A percentile compares a stretch with the other conserved stretches of the same genome.
Evolutionary conservation across 2,797 vertebrate species (phyloP).

Genomic region (Intellagama lesueurii): DNA sequence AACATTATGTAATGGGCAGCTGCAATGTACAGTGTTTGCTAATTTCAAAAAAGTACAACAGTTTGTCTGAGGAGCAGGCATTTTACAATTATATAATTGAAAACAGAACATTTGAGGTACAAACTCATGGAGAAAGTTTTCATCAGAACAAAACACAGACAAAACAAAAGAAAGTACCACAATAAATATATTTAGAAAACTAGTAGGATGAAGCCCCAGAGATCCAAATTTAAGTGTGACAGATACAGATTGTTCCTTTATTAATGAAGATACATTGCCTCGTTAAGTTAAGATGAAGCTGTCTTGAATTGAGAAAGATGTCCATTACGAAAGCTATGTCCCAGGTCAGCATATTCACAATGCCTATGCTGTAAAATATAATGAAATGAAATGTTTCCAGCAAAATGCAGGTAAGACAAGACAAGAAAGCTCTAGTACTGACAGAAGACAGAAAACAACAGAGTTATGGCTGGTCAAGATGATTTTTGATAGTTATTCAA

Average conservation of each 20-base stretch:
- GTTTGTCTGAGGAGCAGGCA: not conserved
- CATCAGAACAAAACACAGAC: not conserved
- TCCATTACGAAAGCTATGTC: not conserved
- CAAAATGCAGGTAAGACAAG: not conserved
- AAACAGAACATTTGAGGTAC: not conserved
- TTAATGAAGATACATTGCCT: constrained; percentile 29
- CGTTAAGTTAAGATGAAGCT: constrained; percentile 19
- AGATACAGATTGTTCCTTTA: constrained; percentile 21
- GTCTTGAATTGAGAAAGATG: constrained; percentile 33
- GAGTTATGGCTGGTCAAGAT: not conserved
- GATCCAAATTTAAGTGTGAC: not conserved
- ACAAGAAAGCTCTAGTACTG: not conserved
- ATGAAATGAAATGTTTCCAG: not conserved
- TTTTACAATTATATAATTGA: not conserved
- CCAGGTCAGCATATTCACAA: constrained; percentile 19
- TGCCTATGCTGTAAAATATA: not conserved
- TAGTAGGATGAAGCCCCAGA: not conserved
- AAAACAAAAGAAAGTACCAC: not conserved
- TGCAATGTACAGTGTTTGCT: fast-evolving
- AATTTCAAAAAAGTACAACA: no score
- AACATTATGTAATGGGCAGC: not conserved
- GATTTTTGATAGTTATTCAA: not conserved
- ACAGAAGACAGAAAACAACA: not conserved
- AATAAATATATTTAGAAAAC: not conserved
- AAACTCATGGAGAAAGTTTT: not conserved